Evolutionary conservation across 2,113 vertebrate species (phyloP).

Genomic region (Conger conger): DNA sequence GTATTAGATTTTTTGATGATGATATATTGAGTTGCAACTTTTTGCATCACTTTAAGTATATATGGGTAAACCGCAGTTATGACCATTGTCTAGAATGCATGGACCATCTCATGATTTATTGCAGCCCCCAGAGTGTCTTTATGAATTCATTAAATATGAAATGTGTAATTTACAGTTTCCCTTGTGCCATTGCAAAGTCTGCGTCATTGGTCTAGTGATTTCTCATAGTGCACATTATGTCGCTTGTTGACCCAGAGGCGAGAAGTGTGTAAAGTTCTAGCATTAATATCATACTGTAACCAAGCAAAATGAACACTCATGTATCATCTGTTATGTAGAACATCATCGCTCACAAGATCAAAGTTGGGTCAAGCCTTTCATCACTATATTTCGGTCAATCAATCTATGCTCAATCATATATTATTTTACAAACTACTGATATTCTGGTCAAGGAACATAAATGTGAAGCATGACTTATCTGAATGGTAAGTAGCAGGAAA

Average conservation of each 20-base stretch:
- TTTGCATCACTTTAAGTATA: neutral
- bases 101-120: neutral
- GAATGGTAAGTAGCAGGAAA: too few species aligned
- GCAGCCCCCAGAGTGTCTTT: neutral
- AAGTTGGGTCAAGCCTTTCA: neutral
- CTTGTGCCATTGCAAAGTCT: neutral
- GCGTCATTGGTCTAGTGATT: neutral
- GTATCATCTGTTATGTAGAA: neutral
- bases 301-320: neutral
- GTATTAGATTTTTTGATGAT: neutral
- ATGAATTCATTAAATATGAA: constrained; percentile 2
- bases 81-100: neutral
- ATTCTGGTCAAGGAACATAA: neutral
- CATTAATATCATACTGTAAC: neutral
- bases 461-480: too few species aligned
- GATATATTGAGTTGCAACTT: neutral
- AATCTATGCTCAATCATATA: neutral
- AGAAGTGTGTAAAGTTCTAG: neutral
- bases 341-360: neutral
- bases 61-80: neutral
- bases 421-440: neutral
- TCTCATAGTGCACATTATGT: neutral
- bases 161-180: neutral
- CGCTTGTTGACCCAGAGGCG: neutral
- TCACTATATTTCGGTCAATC: neutral